Evolutionary conservation across 2,797 vertebrate genomes (phyloP).

Genomic region (Neoniphon sammara): DNA sequence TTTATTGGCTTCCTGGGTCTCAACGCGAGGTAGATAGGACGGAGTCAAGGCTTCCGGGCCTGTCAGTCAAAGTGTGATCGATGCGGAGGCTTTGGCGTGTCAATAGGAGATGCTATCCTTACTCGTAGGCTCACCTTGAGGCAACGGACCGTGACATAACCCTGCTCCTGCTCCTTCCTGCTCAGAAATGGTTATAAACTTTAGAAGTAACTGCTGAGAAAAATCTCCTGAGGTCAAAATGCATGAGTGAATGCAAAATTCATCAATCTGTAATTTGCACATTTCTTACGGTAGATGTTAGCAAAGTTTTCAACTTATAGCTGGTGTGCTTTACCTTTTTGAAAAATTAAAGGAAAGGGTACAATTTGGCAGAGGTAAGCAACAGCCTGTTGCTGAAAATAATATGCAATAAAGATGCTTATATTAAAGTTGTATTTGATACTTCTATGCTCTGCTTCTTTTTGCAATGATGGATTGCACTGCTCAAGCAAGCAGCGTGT

Average conservation of each 20-base stretch:
- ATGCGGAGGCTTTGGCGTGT: constrained; percentile 70
- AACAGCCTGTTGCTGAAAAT: neutral
- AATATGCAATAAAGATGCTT: neutral
- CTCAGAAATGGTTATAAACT: constrained; percentile 31
- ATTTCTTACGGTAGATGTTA: neutral
- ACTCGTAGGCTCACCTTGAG: constrained; percentile 71
- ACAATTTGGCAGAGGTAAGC: neutral
- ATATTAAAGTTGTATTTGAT: neutral
- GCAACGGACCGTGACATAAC: constrained; percentile 55
- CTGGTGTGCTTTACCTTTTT: neutral
- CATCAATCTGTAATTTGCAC: neutral
- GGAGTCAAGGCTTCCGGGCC: constrained; percentile 61
- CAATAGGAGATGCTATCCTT: constrained; percentile 75
- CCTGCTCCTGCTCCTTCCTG: constrained; percentile 24
- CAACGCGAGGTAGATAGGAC: constrained; percentile 63
- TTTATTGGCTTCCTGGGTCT: constrained; percentile 68
- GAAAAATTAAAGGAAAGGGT: neutral
- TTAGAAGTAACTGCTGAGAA: constrained; percentile 16
- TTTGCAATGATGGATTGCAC: neutral
- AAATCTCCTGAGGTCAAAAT: neutral
- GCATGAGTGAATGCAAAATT: neutral
- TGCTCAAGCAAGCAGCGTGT: neutral
- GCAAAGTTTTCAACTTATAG: neutral
- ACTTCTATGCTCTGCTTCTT: neutral
- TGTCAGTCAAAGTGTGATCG: constrained; percentile 73